Evolutionary conservation across 2,113 vertebrate genomes (phyloP), one percentile per base, ranked within the genome.

Genomic region (Delphinus delphis): DNA sequence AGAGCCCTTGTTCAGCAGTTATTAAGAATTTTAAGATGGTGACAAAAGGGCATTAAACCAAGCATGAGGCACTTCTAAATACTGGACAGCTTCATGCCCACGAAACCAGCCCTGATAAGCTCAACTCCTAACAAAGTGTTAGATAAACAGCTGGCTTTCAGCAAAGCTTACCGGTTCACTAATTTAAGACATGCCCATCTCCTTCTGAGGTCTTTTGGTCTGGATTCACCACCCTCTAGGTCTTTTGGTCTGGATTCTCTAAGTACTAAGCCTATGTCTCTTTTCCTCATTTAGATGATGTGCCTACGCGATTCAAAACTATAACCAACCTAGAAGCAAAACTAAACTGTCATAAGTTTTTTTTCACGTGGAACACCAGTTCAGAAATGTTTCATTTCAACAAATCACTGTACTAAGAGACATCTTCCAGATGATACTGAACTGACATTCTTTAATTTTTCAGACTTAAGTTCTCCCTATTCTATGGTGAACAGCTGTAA

Each of bases 281-380:
- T 47, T 53, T 62, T n/a, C n/a, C 84, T 86, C 21, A 9, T 74
- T 86, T 93, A 68, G 13, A 36, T 21, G 1, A 31, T 65, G 1
- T 70, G 26, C 55, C 18, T 21, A 44, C 33, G 15, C 8, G 3
- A 73, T 31, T 83, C n/a, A 73, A 80, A 92, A 44, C 53, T 88
- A 41, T 26, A 83, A 79, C 25, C 36, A 84, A 88, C 26, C 44
- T 60, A 91, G 25, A 95, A 96, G 8, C 60, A 87, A 93, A 94
- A 71, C 13, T 85, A 65, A 84, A 44, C 11, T 71, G 12, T 18
- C 47, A 20, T 62, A 8, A 13, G 8, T 68, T 86, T 58, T 47
- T 77, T 47, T 53, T 44, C n/a, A 58, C 31, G n/a, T 71, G 31
- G 2, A 83, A 68, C 47, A 50, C 55, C 90, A 41, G 11, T 68